phyloP scores from a whole-genome alignment of 1,140 invertebrate genomes.

The Eupeodes corollae region DNA sequence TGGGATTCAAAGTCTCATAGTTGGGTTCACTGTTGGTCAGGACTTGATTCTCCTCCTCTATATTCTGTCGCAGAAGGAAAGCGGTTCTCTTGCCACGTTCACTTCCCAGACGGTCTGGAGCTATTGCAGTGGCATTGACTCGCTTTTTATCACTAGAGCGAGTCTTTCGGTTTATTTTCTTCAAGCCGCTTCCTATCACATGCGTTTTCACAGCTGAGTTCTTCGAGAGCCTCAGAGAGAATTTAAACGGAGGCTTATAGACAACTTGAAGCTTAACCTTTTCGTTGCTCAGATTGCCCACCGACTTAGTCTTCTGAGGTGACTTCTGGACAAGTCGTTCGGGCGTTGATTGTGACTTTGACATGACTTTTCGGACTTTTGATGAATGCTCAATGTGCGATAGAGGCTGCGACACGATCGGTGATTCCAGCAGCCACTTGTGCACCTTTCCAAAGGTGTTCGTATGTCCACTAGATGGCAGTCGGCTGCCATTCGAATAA shows the following conservation, averaged over 20 bases:
- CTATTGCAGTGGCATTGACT: slow-evolving; percentile 11
- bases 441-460: slow-evolving; percentile 72
- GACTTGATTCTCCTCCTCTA: slow-evolving; percentile 32
- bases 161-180: slow-evolving; percentile 5
- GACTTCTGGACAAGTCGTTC: slow-evolving; percentile 26
- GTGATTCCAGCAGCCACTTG: slow-evolving; percentile 70
- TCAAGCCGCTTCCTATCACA: slow-evolving; percentile 18
- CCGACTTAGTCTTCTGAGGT: slow-evolving; percentile 34
- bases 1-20: slow-evolving; percentile 32
- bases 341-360: slow-evolving; percentile 33
- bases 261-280: slow-evolving; percentile 67
- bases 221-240: slow-evolving; percentile 66
- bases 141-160: slow-evolving; percentile 8
- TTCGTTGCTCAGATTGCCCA: slow-evolving; percentile 40
- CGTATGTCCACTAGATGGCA: slow-evolving; percentile 46
- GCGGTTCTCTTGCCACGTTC: slow-evolving; percentile 20
- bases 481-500: slow-evolving; percentile 41
- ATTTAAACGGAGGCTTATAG: slow-evolving; percentile 75
- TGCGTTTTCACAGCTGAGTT: slow-evolving; percentile 45
- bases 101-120: slow-evolving; percentile 7
- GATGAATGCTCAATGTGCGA: slow-evolving; percentile 52
- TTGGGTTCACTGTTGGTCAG: slow-evolving; percentile 32
- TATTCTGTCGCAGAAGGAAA: slow-evolving; percentile 21
- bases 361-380: slow-evolving; percentile 30
- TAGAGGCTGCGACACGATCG: slow-evolving; percentile 33